Evolutionary conservation across 2,888 invertebrate genomes (phyloP), one percentile per base, ranked within the genome.

Genomic region (Papilio elwesi): DNA sequence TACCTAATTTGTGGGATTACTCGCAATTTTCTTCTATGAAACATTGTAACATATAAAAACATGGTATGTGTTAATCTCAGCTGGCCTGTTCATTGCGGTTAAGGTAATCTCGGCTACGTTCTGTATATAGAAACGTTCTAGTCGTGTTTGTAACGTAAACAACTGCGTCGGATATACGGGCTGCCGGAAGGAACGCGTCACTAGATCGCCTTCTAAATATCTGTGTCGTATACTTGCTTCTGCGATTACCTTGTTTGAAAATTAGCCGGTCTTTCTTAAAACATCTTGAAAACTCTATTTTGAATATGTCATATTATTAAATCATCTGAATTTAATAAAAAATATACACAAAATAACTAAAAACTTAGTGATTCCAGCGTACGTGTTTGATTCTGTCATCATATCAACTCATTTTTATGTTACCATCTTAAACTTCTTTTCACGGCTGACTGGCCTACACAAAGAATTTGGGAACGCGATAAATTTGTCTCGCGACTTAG

Each of bases 131-230:
- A 78, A 78, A 74, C 78, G 76, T 80, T 13, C 77, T 73, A 82
- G 75, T 78, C 77, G 71, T 76, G 76, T 81, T 80, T 81, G 82
- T 81, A 83, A 82, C 81, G 78, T 72, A 68, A 72, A 68, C 72
- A 68, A 68, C 53, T 63, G n/a, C 80, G 81, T 81, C 78, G 74
- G 76, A 78, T 77, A 77, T 66, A 59, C 59, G 57, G 62, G 47
- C 12, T 63, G 62, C 62, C 71, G 71, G 67, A 71, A 82, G 68
- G 36, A 68, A 16, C 52, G 47, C 48, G 55, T 72, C 68, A 48
- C 53, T 36, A 6, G 55, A 62, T 47, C 52, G 59, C 49, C 16
- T 51, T 26, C 26, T 26, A 26, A 1, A 65, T 51, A 52, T 62
- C 62, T 71, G 77, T 78, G 77, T 71, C 76, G 78, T 76, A 71